These are phyloP conservation scores for Stenurella melanura DNA, from an alignment of 2,888 invertebrate genomes.

Conservation along the genomic window DNA sequence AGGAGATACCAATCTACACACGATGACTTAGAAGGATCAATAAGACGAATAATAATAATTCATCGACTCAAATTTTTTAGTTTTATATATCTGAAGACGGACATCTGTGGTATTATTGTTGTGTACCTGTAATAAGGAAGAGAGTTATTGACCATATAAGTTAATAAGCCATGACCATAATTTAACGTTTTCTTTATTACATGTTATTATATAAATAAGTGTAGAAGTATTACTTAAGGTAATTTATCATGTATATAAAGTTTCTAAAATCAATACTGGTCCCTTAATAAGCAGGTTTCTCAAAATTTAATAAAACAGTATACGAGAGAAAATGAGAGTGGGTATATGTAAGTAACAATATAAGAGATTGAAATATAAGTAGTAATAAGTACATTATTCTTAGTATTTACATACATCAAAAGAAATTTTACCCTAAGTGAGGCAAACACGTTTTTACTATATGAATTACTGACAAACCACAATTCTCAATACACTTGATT, in stretches of 20 bases:
- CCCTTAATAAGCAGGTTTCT: too few species aligned
- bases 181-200: slow-evolving; percentile 21
- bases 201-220: slow-evolving; percentile 24
- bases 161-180: slow-evolving; percentile 11
- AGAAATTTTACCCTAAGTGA: too few species aligned
- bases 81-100: not conserved
- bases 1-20: not conserved
- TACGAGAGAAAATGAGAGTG: too few species aligned
- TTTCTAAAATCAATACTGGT: slow-evolving; percentile 4
- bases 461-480: too few species aligned
- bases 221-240: slow-evolving; percentile 1
- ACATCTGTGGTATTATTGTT: slow-evolving; percentile 20
- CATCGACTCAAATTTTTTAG: not conserved
- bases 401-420: too few species aligned
- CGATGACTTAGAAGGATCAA: not conserved
- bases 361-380: too few species aligned
- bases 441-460: too few species aligned
- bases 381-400: too few species aligned
- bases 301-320: too few species aligned
- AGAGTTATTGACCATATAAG: slow-evolving; percentile 22
- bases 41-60: slow-evolving; percentile 2
- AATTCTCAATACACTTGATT: too few species aligned
- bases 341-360: too few species aligned
- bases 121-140: slow-evolving; percentile 21
- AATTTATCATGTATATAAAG: not conserved